Evolutionary conservation across 37 sponge, comb jelly and placozoan genomes (phyloP).

Genomic region (Mnemiopsis leidyi): DNA sequence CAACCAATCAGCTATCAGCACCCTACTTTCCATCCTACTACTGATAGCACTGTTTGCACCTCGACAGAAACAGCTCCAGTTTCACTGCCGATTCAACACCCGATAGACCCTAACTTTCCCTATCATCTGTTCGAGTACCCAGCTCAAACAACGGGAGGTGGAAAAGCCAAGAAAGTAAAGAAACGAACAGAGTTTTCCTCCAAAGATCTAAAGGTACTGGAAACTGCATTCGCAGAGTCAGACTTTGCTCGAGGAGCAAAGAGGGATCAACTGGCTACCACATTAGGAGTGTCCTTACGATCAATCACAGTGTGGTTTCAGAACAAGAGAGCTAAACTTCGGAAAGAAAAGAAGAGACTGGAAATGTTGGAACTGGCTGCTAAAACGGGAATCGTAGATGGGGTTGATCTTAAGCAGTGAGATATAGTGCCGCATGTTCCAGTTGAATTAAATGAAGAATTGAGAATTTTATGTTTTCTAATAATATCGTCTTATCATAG

Average conservation of each 20-base stretch:
- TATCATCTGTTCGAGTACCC: slow-evolving; percentile 13
- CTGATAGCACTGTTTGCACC: background rate
- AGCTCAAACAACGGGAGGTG: background rate
- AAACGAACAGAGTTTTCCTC: slow-evolving; percentile 9
- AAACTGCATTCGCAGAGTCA: background rate
- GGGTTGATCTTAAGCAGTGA: background rate
- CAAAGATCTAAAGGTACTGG: background rate
- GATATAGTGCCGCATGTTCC: no score
- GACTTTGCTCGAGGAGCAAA: slow-evolving; percentile 19
- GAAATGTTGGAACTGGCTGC: slow-evolving; percentile 21
- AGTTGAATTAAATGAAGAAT: no score
- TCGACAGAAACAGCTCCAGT: background rate
- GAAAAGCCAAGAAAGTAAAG: background rate
- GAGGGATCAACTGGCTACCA: background rate
- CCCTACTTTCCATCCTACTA: background rate
- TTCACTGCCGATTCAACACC: background rate
- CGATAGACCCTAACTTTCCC: background rate
- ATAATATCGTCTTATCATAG: background rate
- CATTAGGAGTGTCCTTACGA: background rate
- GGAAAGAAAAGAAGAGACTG: slow-evolving; percentile 24
- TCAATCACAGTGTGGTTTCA: slow-evolving; percentile 29
- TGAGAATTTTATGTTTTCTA: no score
- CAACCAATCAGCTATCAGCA: background rate
- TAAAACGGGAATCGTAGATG: background rate
- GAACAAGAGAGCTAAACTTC: slow-evolving; percentile 24